Conservation (phyloP, 2,888 invertebrate genomes). For the Ceraclea dissimilis region DNA sequence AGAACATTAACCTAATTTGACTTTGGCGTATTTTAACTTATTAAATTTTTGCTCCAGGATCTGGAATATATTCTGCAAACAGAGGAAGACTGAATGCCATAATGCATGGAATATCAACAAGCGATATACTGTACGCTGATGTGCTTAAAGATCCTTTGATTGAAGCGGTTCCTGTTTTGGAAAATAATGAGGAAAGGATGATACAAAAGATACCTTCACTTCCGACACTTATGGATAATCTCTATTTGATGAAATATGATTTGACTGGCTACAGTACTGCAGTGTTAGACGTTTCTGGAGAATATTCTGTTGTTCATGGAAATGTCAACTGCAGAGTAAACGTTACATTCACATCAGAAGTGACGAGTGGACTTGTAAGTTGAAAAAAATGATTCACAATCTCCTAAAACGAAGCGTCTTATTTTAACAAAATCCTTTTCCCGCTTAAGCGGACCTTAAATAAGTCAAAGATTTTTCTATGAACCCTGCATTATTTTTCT, state of each 20-base stretch:
- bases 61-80: conserved; percentile 63
- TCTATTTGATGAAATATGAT: conserved; percentile 39
- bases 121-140: conserved; percentile 38
- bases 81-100: conserved; percentile 41
- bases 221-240: conserved; percentile 32
- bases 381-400: too few species aligned
- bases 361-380: not conserved
- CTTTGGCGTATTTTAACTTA: too few species aligned
- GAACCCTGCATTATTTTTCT: not conserved
- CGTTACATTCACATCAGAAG: not conserved
- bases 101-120: conserved; percentile 41
- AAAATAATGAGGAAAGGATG: not conserved
- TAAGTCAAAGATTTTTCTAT: too few species aligned
- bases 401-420: too few species aligned
- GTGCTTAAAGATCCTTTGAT: conserved; percentile 41
- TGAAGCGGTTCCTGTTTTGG: conserved; percentile 19
- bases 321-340: not conserved
- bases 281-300: not conserved
- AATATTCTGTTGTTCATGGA: not conserved
- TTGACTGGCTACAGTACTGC: conserved; percentile 32
- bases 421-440: too few species aligned
- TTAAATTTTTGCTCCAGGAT: conserved; percentile 53
- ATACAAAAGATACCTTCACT: conserved; percentile 10
- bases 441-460: too few species aligned
- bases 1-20: too few species aligned